Evolutionary conservation across 1,140 invertebrate genomes (phyloP).

Genomic region (Akabosia matsudoensis): DNA sequence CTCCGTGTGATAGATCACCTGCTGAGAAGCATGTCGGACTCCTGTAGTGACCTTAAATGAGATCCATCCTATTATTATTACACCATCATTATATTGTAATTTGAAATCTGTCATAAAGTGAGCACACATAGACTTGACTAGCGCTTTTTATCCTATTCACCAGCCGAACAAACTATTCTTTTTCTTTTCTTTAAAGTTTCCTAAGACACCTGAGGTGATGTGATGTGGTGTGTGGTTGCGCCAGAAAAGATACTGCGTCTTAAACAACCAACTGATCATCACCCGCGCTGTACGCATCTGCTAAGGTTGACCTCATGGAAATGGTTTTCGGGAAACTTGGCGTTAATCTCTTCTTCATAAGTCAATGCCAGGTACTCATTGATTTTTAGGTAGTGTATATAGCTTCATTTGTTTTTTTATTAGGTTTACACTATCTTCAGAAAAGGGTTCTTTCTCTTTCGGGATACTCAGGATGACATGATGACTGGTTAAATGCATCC

Average conservation of each 20-base stretch:
- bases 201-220: background rate
- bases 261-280: background rate
- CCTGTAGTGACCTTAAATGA: conserved; percentile 14
- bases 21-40: conserved; percentile 1
- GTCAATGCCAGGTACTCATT: too few relatives aligned
- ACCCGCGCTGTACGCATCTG: background rate
- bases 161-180: background rate
- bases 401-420: too few relatives aligned
- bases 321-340: too few relatives aligned
- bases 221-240: background rate
- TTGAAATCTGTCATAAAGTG: conserved; percentile 21
- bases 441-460: too few relatives aligned
- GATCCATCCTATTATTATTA: conserved; percentile 24
- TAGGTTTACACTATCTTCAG: too few relatives aligned
- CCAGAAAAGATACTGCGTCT: background rate
- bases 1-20: background rate
- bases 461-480: too few relatives aligned
- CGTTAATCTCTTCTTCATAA: too few relatives aligned
- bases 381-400: too few relatives aligned
- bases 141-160: background rate
- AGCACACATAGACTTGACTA: background rate
- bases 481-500: too few relatives aligned
- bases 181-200: background rate
- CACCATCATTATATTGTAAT: conserved; percentile 22
- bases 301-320: too few relatives aligned